These are phyloP conservation scores for Dusona sp. DNA, from an alignment of 2,888 invertebrate genomes.

Conservation along the genomic window DNA sequence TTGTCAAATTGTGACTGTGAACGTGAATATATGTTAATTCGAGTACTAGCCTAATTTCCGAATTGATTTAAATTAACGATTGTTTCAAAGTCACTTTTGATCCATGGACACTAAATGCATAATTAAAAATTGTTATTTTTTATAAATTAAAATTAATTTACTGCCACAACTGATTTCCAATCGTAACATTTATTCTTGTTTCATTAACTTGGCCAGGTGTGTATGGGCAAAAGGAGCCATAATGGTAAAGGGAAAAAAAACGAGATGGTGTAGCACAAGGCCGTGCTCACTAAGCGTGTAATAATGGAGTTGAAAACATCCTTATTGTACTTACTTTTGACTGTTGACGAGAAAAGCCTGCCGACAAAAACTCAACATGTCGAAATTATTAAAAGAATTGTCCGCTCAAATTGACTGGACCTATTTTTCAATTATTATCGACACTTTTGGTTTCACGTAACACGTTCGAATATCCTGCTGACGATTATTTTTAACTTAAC, in stretches of 20 bases:
- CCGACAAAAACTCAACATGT: constrained; percentile 82
- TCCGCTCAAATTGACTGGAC: constrained; percentile 22
- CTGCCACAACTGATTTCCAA: background rate
- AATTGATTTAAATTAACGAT: background rate
- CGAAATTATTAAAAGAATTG: constrained; percentile 46
- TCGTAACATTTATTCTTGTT: background rate
- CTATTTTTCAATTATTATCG: constrained; percentile 5
- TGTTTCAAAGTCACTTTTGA: background rate
- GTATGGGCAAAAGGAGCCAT: background rate
- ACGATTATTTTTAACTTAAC: background rate
- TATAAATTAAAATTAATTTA: background rate
- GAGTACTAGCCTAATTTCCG: background rate
- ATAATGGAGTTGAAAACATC: constrained; percentile 18
- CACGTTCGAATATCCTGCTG: background rate
- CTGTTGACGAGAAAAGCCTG: constrained; percentile 79
- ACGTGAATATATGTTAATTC: background rate
- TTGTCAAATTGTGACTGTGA: background rate
- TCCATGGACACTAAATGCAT: background rate
- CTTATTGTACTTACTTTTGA: constrained; percentile 81
- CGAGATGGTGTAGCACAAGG: background rate
- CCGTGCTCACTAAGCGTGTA: background rate
- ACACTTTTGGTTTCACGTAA: constrained; percentile 3
- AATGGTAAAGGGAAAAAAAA: background rate
- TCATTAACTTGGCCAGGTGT: background rate
- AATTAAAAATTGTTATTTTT: background rate